phyloP scores from a whole-genome alignment of 2,113 vertebrate species.

The Lophius piscatorius region DNA sequence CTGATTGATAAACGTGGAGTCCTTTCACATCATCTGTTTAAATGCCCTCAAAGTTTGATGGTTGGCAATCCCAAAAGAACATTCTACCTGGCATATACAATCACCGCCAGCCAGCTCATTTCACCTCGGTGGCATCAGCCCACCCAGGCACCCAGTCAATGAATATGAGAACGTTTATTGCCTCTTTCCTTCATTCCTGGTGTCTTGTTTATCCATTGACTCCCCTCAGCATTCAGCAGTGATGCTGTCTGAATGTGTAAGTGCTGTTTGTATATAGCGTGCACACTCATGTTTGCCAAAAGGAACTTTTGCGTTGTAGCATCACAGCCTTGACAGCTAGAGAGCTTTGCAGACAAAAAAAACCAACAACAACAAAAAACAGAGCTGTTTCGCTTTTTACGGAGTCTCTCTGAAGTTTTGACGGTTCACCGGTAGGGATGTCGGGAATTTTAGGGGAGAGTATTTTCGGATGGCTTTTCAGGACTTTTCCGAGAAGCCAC shows the following conservation, averaged over 20 bases:
- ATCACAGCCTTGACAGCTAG: conserved; percentile 57
- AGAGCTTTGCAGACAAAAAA: conserved; percentile 42
- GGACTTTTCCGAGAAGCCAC: conserved; percentile 50
- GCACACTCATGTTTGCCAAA: conserved; percentile 59
- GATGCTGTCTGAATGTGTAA: conserved; percentile 58
- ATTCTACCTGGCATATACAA: conserved; percentile 25
- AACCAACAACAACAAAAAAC: conserved; percentile 9
- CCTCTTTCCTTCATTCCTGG: conserved; percentile 29
- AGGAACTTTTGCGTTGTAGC: conserved; percentile 62
- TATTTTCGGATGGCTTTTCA: conserved; percentile 54
- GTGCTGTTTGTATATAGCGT: conserved; percentile 60
- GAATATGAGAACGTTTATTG: conserved; percentile 15
- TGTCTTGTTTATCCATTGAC: conserved; percentile 19
- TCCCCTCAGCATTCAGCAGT: conserved; percentile 36
- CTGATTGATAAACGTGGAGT: conserved; percentile 30
- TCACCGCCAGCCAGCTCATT: conserved; percentile 37
- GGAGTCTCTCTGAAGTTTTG: conserved; percentile 57
- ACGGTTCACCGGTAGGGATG: conserved; percentile 34
- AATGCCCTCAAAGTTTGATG: conserved; percentile 44
- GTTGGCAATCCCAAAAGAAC: conserved; percentile 50
- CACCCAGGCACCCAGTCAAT: conserved; percentile 10
- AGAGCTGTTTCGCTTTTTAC: conserved; percentile 55
- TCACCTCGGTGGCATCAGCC: conserved; percentile 46
- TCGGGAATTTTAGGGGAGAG: conserved; percentile 22
- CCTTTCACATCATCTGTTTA: conserved; percentile 31